Evolutionary conservation across 2,888 invertebrate species (phyloP), one percentile per base, ranked within the genome.

Genomic region (Vanessa cardui): DNA sequence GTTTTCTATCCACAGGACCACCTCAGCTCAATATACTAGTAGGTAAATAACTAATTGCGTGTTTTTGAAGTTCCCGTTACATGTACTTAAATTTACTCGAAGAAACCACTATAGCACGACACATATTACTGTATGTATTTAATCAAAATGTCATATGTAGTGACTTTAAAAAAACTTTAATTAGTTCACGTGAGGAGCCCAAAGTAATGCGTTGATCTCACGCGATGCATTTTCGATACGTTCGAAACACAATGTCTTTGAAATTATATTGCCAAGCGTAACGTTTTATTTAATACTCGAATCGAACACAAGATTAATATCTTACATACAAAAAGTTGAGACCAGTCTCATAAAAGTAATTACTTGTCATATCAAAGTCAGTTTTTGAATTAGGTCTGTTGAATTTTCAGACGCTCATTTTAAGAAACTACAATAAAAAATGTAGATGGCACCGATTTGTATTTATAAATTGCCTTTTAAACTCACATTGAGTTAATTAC

Each of bases 331-430:
- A 73, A 73, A 73, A 69, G 64, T 66, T 45, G 52, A 68, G 68
- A 64, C 54, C 62, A 56, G 16, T 62, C 67, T 72, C 71, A 69
- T 66, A 78, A 77, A 73, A 59, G 70, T 71, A 74, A 77, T 81
- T 80, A 81, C 77, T 62, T 73, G 73, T 73, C 73, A 73, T 69
- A 69, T 73, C 71, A 69, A 71, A 66, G 73, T 71, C 73, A 68
- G 21, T 54, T 69, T 68, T 62, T 68, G 64, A 58, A 68, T 70
- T 68, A 68, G 70, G 64, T 70, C 58, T 70, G 47, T 65, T 58
- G 58, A 58, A 66, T 70, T 72, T 66, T 65, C 58, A 52, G 49
- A 46, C 54, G 50, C n/a, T 47, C 49, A 39, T 61, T 66, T 59
- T 52, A 46, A 50, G 26, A 52, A 26, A 16, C 16, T 6, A 59